Conservation (phyloP, 2,113 vertebrate species). For the Atrichornis clamosus region DNA sequence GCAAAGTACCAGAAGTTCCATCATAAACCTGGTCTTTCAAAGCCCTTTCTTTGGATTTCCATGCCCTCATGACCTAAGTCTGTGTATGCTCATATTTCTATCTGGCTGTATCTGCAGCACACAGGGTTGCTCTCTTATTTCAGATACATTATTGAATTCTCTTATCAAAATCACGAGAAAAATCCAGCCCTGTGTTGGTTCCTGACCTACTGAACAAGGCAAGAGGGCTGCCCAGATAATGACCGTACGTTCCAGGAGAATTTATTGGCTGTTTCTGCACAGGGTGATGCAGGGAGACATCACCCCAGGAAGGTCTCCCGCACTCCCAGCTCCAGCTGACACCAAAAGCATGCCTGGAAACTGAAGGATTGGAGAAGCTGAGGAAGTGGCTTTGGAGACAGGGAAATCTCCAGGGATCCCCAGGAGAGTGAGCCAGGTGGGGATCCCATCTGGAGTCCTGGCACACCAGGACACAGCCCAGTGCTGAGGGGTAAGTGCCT, state of each 20-base stretch:
- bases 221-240: not conserved
- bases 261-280: not conserved
- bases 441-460: not conserved
- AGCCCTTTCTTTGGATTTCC: not conserved
- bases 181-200: not conserved
- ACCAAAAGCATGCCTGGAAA: rapidly evolving
- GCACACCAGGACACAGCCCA: not conserved
- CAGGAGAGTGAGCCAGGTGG: rapidly evolving
- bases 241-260: rapidly evolving
- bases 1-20: not conserved
- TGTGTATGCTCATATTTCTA: not conserved
- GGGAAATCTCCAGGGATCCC: not conserved
- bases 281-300: not conserved
- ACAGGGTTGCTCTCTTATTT: not conserved
- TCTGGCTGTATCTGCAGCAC: not conserved
- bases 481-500: not conserved
- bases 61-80: not conserved
- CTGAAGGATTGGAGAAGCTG: not conserved
- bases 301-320: not conserved
- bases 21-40: not conserved
- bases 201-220: not conserved
- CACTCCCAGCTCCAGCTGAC: not conserved
- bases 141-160: not conserved
- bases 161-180: not conserved
- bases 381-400: not conserved